A percentile compares a stretch with the other conserved stretches of the same genome.
phyloP scores from a whole-genome alignment of 2,888 invertebrate species.

The Pammene aurita region DNA sequence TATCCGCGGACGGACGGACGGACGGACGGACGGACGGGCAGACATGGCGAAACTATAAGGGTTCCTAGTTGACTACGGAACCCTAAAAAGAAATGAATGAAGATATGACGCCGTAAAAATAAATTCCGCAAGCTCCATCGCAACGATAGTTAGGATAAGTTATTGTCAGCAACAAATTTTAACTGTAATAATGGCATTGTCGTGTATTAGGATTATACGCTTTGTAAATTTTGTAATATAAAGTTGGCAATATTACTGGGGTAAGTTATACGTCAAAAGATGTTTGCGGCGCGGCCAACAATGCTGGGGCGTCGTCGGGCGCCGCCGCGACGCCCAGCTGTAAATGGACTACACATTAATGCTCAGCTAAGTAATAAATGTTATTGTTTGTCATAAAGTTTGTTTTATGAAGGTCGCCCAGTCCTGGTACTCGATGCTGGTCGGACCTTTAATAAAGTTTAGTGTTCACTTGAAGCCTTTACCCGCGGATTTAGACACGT shows the following conservation, averaged over 20 bases:
- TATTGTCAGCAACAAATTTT: constrained; percentile 21
- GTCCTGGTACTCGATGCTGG: constrained; percentile 60
- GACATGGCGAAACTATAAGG: too few species aligned
- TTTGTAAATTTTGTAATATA: constrained; percentile 59
- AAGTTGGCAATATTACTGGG: constrained; percentile 48
- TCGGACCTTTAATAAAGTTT: constrained; percentile 73
- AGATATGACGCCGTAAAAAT: background rate
- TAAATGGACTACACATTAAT: constrained; percentile 78
- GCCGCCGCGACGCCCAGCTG: constrained; percentile 67
- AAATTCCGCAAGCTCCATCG: background rate
- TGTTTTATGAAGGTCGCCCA: constrained; percentile 76
- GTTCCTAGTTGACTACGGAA: too few species aligned
- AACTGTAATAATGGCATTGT: constrained; percentile 48
- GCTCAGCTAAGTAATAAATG: constrained; percentile 79
- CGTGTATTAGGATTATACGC: constrained; percentile 61
- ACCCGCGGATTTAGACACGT: constrained; percentile 57
- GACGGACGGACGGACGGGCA: too few species aligned
- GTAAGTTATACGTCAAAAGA: constrained; percentile 57
- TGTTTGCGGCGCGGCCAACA: constrained; percentile 62
- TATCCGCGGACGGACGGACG: too few species aligned
- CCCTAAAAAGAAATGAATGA: too few species aligned
- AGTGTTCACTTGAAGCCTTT: constrained; percentile 62
- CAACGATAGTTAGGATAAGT: constrained; percentile 16
- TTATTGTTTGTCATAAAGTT: constrained; percentile 81
- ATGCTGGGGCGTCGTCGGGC: constrained; percentile 53